phyloP scores from a whole-genome alignment of 2,888 invertebrate genomes.

The Phymatocera aterrima region DNA sequence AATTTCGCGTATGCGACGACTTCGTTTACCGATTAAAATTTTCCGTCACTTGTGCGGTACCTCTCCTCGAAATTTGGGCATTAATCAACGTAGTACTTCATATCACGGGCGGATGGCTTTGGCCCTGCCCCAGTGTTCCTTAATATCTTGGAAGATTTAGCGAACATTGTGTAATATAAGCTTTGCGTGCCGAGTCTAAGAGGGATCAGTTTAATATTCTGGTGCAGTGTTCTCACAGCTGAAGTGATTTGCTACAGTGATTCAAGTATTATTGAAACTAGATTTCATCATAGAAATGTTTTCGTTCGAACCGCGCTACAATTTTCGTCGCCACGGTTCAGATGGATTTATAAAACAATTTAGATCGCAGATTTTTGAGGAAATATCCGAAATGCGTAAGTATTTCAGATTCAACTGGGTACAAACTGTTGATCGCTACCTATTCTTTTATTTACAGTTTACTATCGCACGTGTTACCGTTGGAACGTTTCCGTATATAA shows the following conservation, averaged over 20 bases:
- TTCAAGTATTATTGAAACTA: background rate
- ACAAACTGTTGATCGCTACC: background rate
- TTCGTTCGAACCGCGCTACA: slow-evolving; percentile 35
- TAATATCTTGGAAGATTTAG: background rate
- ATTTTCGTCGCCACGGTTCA: slow-evolving; percentile 29
- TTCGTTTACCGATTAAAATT: too few relatives aligned
- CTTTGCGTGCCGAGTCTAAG: background rate
- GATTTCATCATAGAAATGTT: slow-evolving; percentile 25
- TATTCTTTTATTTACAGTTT: background rate
- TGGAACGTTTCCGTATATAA: background rate
- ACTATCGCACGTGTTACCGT: background rate
- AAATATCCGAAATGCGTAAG: slow-evolving; percentile 29
- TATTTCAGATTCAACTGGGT: too few relatives aligned
- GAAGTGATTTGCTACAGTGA: slow-evolving; percentile 12
- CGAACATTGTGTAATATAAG: background rate
- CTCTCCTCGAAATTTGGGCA: background rate
- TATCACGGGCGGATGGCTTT: background rate
- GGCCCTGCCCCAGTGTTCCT: background rate
- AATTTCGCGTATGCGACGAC: too few relatives aligned
- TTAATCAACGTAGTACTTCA: background rate
- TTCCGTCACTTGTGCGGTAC: background rate
- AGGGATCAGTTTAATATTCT: background rate
- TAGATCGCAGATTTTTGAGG: slow-evolving; percentile 12
- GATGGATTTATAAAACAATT: slow-evolving; percentile 45
- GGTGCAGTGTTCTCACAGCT: background rate